A percentile compares a stretch with the other conserved stretches of the same genome.
These are phyloP conservation scores for Luehdorfia chinensis DNA, from an alignment of 1,140 invertebrate genomes.

Conservation along the genomic window DNA sequence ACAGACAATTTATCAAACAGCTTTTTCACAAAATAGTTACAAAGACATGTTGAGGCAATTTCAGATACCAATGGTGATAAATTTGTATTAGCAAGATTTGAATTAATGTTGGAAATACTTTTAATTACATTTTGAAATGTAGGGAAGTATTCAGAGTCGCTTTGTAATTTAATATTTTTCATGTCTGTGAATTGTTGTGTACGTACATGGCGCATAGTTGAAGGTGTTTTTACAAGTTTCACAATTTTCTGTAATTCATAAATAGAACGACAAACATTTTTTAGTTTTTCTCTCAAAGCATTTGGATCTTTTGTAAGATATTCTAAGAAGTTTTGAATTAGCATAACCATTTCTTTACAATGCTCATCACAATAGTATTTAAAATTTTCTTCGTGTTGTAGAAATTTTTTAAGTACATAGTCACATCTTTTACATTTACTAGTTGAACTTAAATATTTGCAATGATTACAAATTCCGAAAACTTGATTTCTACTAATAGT, in stretches of 20 bases:
- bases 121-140: no score
- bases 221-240: no score
- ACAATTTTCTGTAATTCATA: no score
- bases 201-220: no score
- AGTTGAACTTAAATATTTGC: constrained; percentile 23
- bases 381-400: constrained; percentile 15
- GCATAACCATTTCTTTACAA: background rate
- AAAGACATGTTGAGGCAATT: background rate
- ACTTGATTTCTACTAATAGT: constrained; percentile 31
- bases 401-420: constrained; percentile 26
- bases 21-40: background rate
- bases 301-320: no score
- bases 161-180: no score
- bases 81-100: background rate
- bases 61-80: constrained; percentile 1
- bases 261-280: no score
- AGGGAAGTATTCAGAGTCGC: no score
- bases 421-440: constrained; percentile 38
- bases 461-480: constrained; percentile 32
- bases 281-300: no score
- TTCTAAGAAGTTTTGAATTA: no score
- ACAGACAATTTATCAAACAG: background rate
- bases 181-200: no score
- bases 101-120: no score
- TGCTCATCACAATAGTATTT: background rate